Evolutionary conservation across 2,888 invertebrate genomes (phyloP).

Genomic region (Campopleginae sp.): DNA sequence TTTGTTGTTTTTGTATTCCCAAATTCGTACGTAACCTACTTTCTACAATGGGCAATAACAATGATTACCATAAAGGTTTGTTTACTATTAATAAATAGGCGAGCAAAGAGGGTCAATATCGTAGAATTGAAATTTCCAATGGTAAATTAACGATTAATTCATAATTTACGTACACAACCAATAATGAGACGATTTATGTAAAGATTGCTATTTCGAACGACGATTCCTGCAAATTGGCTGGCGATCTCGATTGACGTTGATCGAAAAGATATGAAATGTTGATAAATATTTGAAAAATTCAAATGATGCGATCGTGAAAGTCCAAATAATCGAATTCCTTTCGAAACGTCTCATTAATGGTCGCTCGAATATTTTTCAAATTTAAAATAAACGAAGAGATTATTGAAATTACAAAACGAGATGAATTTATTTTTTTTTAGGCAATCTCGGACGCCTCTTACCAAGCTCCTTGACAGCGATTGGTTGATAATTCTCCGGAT

Average conservation of each 20-base stretch:
- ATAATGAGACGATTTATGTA: not conserved
- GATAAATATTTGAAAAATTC: not conserved
- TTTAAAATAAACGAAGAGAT: not conserved
- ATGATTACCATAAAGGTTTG: slow-evolving; percentile 38
- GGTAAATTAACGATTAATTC: slow-evolving; percentile 18
- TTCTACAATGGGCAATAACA: slow-evolving; percentile 56
- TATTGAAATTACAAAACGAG: slow-evolving; percentile 78
- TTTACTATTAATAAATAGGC: slow-evolving; percentile 37
- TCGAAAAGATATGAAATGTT: not conserved
- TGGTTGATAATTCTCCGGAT: slow-evolving; percentile 96
- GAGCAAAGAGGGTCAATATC: slow-evolving; percentile 45
- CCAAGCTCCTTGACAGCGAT: slow-evolving; percentile 95
- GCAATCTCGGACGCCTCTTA: slow-evolving; percentile 85
- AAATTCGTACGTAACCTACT: slow-evolving; percentile 54
- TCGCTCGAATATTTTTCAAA: not conserved
- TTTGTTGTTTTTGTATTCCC: slow-evolving; percentile 36
- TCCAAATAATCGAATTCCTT: not conserved
- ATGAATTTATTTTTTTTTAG: slow-evolving; percentile 68
- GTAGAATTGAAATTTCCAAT: slow-evolving; percentile 30
- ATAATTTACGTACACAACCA: not conserved
- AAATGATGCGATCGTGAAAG: not conserved
- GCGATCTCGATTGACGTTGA: not conserved
- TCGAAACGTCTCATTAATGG: not conserved
- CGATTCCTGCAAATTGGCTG: not conserved
- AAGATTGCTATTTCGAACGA: not conserved